Base-by-base conservation (phyloP, 2,797 vertebrate genomes). In the Urocyon cinereoargenteus region DNA sequence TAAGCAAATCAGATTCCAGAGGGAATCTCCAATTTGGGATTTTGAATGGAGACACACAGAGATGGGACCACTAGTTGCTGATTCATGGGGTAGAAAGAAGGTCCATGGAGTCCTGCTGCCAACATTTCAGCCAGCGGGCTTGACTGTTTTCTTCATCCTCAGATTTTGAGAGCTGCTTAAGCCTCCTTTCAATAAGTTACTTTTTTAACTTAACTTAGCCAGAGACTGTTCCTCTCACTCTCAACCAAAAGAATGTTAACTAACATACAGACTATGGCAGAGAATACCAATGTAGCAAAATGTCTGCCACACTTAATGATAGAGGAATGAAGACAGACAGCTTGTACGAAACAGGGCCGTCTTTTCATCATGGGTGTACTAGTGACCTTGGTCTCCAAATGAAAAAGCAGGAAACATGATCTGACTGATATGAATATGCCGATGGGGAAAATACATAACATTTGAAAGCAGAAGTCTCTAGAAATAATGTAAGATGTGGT, bases 191-290 rank as follows among this genome's bases (percentile, higher is more conserved):
- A 82, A 28, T 84, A 88, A 89, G 84, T 85, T 70, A 36, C 85
- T 13, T 72, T 89, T 82, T 94, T 90, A 40, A 66, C 75, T 91
- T 72, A 94, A 64, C 79, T 84, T 79, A 83, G 79, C 40, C 40
- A 79, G 89, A 94, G 53, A 93, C 45, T 21, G 24, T 91, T 94
- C 64, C 73, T 92, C 91, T 93, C 77, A 75, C 86, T 87, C 36
- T 34, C 31, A 96, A 77, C 87, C 78, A 70, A 90, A 94, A 75
- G 88, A 97, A 96, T 94, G 68, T 78, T 91, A 68, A 68, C 88
- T 86, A 90, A 91, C 73, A n/a, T 26, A 14, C 55, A 72, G 61
- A 28, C 45, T 3, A 19, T 28, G 51, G 68, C 57, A 75, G 78
- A 93, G 96, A 96, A 83, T 62, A 53, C 8, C 72, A 85, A 36